Percentiles rank a stretch among this genome's conserved stretches.
phyloP scores from a whole-genome alignment of 2,797 vertebrate genomes.

The Chelon auratus region DNA sequence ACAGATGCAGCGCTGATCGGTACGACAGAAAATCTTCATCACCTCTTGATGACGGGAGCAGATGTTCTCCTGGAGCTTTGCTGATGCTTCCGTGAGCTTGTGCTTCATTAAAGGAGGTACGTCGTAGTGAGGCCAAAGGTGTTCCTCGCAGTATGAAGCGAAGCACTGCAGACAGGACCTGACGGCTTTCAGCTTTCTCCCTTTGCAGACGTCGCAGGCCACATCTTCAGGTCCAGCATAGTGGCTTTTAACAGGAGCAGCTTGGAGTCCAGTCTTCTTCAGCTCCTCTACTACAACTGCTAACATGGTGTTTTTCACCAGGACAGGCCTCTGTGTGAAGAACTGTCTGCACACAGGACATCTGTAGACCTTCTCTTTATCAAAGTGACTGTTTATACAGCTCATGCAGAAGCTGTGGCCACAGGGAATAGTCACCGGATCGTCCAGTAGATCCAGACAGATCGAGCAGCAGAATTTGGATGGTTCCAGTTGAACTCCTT shows the following conservation, averaged over 20 bases:
- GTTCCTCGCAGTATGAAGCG: constrained; percentile 36
- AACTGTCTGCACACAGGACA: constrained; percentile 35
- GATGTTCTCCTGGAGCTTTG: constrained; percentile 23
- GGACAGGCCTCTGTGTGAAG: constrained; percentile 19
- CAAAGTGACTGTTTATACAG: constrained; percentile 18
- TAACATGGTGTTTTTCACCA: no score
- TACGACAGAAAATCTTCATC: constrained; percentile 40
- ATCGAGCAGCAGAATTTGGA: constrained; percentile 23
- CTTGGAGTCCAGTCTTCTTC: no score
- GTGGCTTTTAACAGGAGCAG: no score
- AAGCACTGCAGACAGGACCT: constrained; percentile 33
- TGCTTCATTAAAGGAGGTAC: constrained; percentile 17
- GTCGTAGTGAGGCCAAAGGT: constrained; percentile 22
- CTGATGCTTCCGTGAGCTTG: constrained; percentile 28
- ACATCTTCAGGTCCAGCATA: no score
- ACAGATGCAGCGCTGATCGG: constrained; percentile 45
- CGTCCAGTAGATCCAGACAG: constrained; percentile 17
- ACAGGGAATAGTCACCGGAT: constrained; percentile 41
- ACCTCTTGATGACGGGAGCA: constrained; percentile 46
- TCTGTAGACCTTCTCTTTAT: neutral
- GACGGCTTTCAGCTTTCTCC: neutral
- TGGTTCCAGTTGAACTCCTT: constrained; percentile 27
- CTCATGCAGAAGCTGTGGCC: constrained; percentile 38
- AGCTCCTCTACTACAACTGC: no score
- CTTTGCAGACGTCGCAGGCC: constrained; percentile 7